Evolutionary conservation across 53 echinoderm and acorn worm genomes (phyloP), one percentile per base, ranked within the genome.

Genomic region (Paracentrotus lividus): DNA sequence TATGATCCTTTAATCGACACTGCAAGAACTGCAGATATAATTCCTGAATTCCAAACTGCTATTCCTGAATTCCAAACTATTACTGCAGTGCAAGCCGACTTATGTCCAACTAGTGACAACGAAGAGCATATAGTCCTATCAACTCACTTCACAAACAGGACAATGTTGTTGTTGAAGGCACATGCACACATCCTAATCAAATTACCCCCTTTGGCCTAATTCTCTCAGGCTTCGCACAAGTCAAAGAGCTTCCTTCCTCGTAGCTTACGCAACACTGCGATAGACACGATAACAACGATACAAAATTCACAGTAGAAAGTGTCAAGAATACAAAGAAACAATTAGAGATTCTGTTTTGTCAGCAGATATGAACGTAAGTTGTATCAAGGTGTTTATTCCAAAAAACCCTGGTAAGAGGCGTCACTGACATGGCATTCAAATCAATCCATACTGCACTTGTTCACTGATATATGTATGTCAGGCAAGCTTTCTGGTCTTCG

Each of bases 141-240:
- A 27, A 77, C 7, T 8, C 27, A 14, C 77, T 42, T 23, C 43
- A 77, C 27, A 81, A 81, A 81, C 81, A 81, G 47, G 47, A 81
- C 81, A 26, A 81, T 81, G 49, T 81, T 81, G 49, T 81, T 81
- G n/a, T 81, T 81, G 81, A 81, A 81, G 24, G 44, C 10, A 81
- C 44, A 81, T n/a, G n/a, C n/a, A n/a, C 26, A 81, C 47, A 45
- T 81, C 81, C 81, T 81, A 81, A 81, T 81, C 81, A 27, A 81
- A 81, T 81, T 81, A 81, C 23, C 47, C 72, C 81, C 81, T 10
- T 47, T 81, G 81, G 45, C 81, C 81, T 47, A 81, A 81, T 81
- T 81, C 81, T 45, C 81, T 47, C 14, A 45, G 81, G n/a, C 81
- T 38, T 38, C 16, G 5, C 0, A 36, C 72, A 4, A 72, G 72